phyloP scores from a whole-genome alignment of 2,888 invertebrate species.

The Caenorhabditis sp. region DNA sequence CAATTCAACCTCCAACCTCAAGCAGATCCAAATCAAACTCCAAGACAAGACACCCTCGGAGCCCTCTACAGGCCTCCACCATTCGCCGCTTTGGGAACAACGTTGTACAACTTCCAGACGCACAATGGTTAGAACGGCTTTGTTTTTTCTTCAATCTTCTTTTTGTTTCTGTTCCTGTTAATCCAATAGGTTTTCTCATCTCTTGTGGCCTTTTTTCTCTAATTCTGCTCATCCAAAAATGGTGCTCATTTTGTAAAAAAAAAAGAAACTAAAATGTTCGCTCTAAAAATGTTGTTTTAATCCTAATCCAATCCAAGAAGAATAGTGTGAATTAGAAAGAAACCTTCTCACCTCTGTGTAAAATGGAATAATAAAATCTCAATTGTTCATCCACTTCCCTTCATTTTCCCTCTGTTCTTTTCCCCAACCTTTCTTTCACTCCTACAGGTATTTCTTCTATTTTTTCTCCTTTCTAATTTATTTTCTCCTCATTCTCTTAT shows the following conservation, averaged over 20 bases:
- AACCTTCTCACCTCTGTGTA: slow-evolving; percentile 1
- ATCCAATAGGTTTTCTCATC: slow-evolving; percentile 1
- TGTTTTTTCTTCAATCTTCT: background rate
- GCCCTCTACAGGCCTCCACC: slow-evolving; percentile 62
- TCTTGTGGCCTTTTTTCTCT: slow-evolving; percentile 4
- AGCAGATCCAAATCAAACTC: slow-evolving; percentile 41
- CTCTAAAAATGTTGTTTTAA: background rate
- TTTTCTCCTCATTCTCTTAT: background rate
- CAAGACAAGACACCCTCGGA: slow-evolving; percentile 57
- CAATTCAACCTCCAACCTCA: slow-evolving; percentile 25
- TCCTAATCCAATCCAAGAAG: background rate
- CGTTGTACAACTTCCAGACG: slow-evolving; percentile 66
- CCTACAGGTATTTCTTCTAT: slow-evolving; percentile 32
- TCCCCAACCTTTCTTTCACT: slow-evolving; percentile 8
- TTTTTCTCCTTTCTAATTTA: background rate
- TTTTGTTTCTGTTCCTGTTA: background rate
- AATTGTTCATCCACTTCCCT: slow-evolving; percentile 3
- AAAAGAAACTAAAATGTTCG: too few species aligned
- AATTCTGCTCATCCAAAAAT: slow-evolving; percentile 49
- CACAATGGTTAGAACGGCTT: slow-evolving; percentile 38
- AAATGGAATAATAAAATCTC: slow-evolving; percentile 36
- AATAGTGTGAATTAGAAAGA: slow-evolving; percentile 45
- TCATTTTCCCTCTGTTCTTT: background rate
- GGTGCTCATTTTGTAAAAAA: slow-evolving; percentile 38
- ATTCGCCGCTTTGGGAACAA: slow-evolving; percentile 69